A percentile compares a stretch with the other conserved stretches of the same genome.
Conservation (phyloP, 2,113 vertebrate species). For the Daboia siamensis region DNA sequence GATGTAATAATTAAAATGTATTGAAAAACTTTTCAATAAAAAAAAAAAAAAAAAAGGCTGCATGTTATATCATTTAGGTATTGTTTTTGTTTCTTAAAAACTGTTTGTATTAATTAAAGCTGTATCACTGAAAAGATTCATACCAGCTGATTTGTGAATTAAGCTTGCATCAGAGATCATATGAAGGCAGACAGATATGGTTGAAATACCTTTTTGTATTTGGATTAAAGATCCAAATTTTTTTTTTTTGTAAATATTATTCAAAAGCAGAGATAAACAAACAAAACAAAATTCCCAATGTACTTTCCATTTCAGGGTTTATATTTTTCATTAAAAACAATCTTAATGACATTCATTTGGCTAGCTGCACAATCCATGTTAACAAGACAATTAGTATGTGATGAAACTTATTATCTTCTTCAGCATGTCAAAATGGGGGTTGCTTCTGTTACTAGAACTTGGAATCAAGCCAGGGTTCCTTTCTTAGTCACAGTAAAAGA, state of each 20-base stretch:
- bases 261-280: neutral
- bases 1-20: too few species aligned
- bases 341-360: constrained; percentile 66
- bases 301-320: constrained; percentile 54
- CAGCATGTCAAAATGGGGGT: constrained; percentile 44
- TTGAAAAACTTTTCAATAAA: too few species aligned
- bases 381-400: constrained; percentile 71
- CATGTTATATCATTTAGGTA: neutral
- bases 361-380: constrained; percentile 68
- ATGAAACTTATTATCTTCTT: constrained; percentile 66
- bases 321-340: constrained; percentile 52
- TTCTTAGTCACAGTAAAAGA: constrained; percentile 48
- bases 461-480: constrained; percentile 58
- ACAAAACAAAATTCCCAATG: constrained; percentile 27
- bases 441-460: constrained; percentile 43
- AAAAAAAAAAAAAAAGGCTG: too few species aligned
- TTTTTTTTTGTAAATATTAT: constrained; percentile 34
- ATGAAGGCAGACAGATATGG: constrained; percentile 20
- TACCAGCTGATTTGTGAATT: constrained; percentile 31
- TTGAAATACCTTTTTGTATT: constrained; percentile 41
- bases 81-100: neutral
- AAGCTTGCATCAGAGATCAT: constrained; percentile 37
- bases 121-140: constrained; percentile 8
- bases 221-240: constrained; percentile 58
- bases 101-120: neutral